Evolutionary conservation across 2,888 invertebrate genomes (phyloP).

Genomic region (Liposcelis brunnea): DNA sequence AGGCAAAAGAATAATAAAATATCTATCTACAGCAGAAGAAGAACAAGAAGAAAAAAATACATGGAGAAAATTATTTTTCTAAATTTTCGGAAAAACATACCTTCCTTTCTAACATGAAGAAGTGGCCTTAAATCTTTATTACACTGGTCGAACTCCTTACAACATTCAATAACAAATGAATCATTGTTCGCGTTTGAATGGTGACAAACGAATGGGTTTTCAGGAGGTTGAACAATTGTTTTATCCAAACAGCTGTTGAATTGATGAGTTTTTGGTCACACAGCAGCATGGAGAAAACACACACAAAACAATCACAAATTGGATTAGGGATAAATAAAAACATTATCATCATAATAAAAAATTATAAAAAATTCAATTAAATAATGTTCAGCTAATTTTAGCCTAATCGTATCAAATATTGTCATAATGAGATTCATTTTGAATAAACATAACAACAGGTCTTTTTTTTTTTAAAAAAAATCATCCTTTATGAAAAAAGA

Average conservation of each 20-base stretch:
- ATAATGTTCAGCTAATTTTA: too few species aligned
- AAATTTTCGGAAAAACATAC: conserved; percentile 8
- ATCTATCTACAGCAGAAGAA: too few species aligned
- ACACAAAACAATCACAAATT: conserved; percentile 15
- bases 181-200: conserved; percentile 55
- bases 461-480: too few species aligned
- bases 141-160: conserved; percentile 61
- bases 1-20: background rate
- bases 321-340: conserved; percentile 5
- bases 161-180: conserved; percentile 65
- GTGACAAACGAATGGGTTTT: conserved; percentile 69
- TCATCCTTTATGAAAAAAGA: too few species aligned
- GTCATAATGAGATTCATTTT: too few species aligned
- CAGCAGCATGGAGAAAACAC: conserved; percentile 20
- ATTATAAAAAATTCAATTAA: too few species aligned
- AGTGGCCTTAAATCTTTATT: conserved; percentile 34
- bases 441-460: too few species aligned
- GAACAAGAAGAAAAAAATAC: too few species aligned
- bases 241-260: conserved; percentile 56
- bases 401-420: too few species aligned
- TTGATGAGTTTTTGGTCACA: conserved; percentile 33
- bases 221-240: conserved; percentile 54
- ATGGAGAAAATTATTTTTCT: too few species aligned
- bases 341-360: too few species aligned
- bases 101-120: conserved; percentile 19